Evolutionary conservation across 2,113 vertebrate species (phyloP).

Genomic region (Pontoporia blainvillei): DNA sequence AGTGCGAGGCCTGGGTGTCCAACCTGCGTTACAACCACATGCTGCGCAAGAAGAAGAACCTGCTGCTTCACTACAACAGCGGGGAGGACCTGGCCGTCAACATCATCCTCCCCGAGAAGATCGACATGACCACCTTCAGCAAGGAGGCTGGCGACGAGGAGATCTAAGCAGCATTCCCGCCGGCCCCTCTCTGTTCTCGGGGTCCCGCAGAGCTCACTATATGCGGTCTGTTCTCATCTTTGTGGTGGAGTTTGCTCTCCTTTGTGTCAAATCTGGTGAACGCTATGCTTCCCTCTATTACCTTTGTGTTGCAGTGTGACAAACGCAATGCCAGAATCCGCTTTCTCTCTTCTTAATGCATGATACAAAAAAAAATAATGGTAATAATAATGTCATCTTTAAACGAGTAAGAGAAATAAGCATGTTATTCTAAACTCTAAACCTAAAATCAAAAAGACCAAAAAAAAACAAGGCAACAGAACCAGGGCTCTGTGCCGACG

Average conservation of each 20-base stretch:
- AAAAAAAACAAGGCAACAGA: slow-evolving; percentile 68
- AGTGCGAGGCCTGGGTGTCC: slow-evolving; percentile 92
- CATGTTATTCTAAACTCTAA: slow-evolving; percentile 60
- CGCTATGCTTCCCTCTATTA: slow-evolving; percentile 4
- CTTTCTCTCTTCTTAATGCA: slow-evolving; percentile 52
- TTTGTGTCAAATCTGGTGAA: slow-evolving; percentile 42
- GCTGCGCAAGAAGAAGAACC: slow-evolving; percentile 89
- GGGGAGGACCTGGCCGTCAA: slow-evolving; percentile 90
- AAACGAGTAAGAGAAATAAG: slow-evolving; percentile 41
- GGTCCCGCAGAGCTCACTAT: slow-evolving; percentile 36
- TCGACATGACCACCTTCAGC: slow-evolving; percentile 87
- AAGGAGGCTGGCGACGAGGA: slow-evolving; percentile 79
- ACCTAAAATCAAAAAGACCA: slow-evolving; percentile 48
- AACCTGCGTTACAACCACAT: slow-evolving; percentile 89
- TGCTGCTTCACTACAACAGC: slow-evolving; percentile 83
- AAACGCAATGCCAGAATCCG: not conserved
- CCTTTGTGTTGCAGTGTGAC: slow-evolving; percentile 50
- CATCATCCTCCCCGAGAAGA: slow-evolving; percentile 94
- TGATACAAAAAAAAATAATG: slow-evolving; percentile 19
- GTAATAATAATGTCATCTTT: slow-evolving; percentile 42
- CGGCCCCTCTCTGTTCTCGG: not conserved
- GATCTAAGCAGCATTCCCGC: not conserved
- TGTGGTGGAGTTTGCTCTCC: slow-evolving; percentile 43
- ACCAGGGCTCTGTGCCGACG: slow-evolving; percentile 36
- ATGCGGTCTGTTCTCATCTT: slow-evolving; percentile 45